phyloP scores from a whole-genome alignment of 1,140 invertebrate species.

The Zaprionus nigranus region DNA sequence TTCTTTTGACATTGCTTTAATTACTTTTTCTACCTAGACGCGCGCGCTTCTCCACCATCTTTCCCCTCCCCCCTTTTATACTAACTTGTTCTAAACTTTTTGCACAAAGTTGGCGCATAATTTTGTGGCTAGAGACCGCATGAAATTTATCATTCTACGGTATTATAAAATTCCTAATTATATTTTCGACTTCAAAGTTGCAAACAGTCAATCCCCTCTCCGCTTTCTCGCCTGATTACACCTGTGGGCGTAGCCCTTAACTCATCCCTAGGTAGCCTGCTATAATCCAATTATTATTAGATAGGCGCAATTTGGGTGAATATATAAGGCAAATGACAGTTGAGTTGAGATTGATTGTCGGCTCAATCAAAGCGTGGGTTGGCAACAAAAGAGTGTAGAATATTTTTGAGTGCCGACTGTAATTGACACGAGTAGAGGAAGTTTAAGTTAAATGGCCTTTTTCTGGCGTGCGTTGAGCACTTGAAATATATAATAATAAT shows the following conservation, averaged over 20 bases:
- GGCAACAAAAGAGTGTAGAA: background rate
- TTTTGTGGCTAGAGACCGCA: background rate
- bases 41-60: background rate
- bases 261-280: background rate
- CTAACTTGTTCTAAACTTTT: conserved; percentile 3
- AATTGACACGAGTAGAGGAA: background rate
- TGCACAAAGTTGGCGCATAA: background rate
- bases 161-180: conserved; percentile 38
- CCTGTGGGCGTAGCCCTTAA: background rate
- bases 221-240: conserved; percentile 16
- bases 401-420: background rate
- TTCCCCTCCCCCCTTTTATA: background rate
- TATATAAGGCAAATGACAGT: background rate
- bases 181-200: conserved; percentile 37
- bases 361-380: background rate
- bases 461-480: rapidly evolving
- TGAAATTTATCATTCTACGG: background rate
- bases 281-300: background rate
- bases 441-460: background rate
- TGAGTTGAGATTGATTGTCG: conserved; percentile 5
- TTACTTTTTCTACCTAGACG: conserved; percentile 23
- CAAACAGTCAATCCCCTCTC: background rate
- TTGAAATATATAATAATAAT: background rate
- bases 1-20: conserved; percentile 30
- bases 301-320: background rate